Evolutionary conservation across 1,140 invertebrate genomes (phyloP).

Genomic region (Hyphantria cunea): DNA sequence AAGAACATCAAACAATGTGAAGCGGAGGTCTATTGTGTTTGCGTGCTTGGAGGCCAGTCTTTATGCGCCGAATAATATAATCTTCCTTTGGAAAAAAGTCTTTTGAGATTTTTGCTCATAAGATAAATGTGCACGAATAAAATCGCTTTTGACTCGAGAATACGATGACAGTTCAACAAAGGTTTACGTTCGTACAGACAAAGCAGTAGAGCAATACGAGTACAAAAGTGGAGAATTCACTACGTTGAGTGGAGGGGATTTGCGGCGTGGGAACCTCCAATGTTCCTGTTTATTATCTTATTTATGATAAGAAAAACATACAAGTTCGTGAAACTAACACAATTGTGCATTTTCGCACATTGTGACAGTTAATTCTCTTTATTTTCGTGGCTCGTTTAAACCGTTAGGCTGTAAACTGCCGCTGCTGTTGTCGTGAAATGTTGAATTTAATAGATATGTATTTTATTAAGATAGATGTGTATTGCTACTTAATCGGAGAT

Average conservation of each 20-base stretch:
- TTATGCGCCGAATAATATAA: not conserved
- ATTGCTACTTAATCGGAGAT: too few relatives aligned
- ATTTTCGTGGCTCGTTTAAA: constrained; percentile 7
- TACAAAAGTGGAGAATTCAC: constrained; percentile 51
- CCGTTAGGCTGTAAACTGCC: not conserved
- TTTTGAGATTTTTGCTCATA: constrained; percentile 12
- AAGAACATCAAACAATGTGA: too few relatives aligned
- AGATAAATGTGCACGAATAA: constrained; percentile 34
- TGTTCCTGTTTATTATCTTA: constrained; percentile 39
- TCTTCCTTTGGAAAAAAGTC: constrained; percentile 2
- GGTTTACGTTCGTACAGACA: constrained; percentile 43
- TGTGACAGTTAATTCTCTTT: constrained; percentile 35
- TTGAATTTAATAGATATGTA: not conserved
- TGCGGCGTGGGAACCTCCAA: constrained; percentile 59
- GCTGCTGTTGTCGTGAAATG: constrained; percentile 3
- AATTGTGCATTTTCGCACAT: constrained; percentile 39
- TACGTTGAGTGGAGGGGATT: constrained; percentile 38
- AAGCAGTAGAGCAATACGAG: constrained; percentile 38
- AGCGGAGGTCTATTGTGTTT: too few relatives aligned
- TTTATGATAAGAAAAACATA: constrained; percentile 45
- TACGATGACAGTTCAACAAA: constrained; percentile 55
- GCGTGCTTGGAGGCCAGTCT: too few relatives aligned
- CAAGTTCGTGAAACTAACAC: constrained; percentile 46
- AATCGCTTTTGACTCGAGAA: constrained; percentile 40
- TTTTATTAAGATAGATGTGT: too few relatives aligned